Evolutionary conservation across 2,888 invertebrate species (phyloP).

Genomic region (Spodoptera exigua): DNA sequence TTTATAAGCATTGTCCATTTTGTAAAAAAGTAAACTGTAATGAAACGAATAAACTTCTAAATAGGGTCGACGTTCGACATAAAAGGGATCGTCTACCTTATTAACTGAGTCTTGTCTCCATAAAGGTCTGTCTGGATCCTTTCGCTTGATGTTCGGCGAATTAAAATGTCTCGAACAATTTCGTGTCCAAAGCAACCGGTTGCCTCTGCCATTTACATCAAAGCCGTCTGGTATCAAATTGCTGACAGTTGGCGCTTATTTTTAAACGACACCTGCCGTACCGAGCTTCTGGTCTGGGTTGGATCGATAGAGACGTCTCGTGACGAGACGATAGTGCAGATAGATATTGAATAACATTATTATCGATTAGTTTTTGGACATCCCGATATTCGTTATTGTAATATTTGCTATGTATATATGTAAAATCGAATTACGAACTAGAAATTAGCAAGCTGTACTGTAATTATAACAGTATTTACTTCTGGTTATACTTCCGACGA

Average conservation of each 20-base stretch:
- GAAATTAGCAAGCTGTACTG: no score
- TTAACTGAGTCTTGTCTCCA: conserved; percentile 6
- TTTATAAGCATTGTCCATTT: background rate
- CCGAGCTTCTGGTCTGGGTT: conserved; percentile 13
- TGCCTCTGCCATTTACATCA: conserved; percentile 38
- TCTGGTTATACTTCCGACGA: no score
- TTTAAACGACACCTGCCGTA: conserved; percentile 55
- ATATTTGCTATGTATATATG: no score
- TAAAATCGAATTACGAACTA: no score
- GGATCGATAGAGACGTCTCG: conserved; percentile 37
- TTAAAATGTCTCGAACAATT: conserved; percentile 40
- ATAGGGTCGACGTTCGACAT: background rate
- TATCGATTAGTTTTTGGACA: no score
- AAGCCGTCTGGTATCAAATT: conserved; percentile 56
- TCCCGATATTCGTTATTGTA: no score
- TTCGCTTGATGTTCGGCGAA: conserved; percentile 31
- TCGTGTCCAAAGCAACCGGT: conserved; percentile 34
- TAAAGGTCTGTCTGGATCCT: conserved; percentile 21
- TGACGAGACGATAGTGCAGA: no score
- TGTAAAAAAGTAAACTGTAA: background rate
- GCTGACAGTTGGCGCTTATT: conserved; percentile 56
- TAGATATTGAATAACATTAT: no score
- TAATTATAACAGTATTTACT: no score
- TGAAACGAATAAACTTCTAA: background rate
- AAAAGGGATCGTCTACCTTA: conserved; percentile 11